Evolutionary conservation across 2,113 vertebrate species (phyloP).

Genomic region (Lampris megalopsis): DNA sequence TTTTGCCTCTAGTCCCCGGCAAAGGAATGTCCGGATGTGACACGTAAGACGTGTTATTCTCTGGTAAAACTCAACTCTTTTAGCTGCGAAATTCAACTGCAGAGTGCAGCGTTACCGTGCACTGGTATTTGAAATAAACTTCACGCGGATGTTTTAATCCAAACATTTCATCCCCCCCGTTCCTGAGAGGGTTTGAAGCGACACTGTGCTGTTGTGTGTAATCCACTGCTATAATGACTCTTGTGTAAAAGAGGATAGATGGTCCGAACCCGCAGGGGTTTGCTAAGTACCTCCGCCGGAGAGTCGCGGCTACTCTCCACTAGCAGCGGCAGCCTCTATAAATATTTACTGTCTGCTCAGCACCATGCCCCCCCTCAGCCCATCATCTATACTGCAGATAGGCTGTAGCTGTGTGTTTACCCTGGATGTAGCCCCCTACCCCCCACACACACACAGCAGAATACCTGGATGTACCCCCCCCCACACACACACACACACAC

Average conservation of each 20-base stretch:
- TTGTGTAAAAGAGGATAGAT: conserved; percentile 63
- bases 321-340: conserved; percentile 55
- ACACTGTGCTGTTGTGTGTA: conserved; percentile 72
- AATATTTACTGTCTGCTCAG: conserved; percentile 56
- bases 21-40: conserved; percentile 2
- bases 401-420: background rate
- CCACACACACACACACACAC: too few relatives aligned
- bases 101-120: conserved; percentile 62
- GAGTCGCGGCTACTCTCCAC: conserved; percentile 53
- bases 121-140: conserved; percentile 54
- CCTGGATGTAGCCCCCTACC: too few relatives aligned
- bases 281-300: conserved; percentile 69
- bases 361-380: conserved; percentile 31
- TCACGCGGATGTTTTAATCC: conserved; percentile 58
- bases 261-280: conserved; percentile 60
- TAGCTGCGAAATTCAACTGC: conserved; percentile 38
- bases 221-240: conserved; percentile 77
- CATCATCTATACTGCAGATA: background rate
- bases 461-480: too few relatives aligned
- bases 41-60: conserved; percentile 38
- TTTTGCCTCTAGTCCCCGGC: background rate
- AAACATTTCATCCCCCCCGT: conserved; percentile 41
- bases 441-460: too few relatives aligned
- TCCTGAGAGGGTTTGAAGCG: conserved; percentile 69
- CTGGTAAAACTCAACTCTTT: conserved; percentile 30